A percentile compares a stretch with the other conserved stretches of the same genome.
Conservation (phyloP, 2,888 invertebrate species). For the Hemithea aestivaria region DNA sequence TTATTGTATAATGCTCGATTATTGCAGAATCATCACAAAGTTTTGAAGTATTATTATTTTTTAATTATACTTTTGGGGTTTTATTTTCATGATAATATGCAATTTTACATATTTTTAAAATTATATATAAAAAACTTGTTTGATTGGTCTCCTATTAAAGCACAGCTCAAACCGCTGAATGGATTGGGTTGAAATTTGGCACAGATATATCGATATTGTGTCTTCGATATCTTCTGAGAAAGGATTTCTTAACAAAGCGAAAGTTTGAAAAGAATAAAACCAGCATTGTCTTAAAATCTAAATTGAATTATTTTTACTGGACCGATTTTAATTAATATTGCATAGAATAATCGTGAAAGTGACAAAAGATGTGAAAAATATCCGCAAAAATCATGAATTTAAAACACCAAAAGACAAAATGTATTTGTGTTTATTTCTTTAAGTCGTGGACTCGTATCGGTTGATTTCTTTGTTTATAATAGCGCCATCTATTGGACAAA, state of each 20-base stretch:
- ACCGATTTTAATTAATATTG: too few relatives aligned
- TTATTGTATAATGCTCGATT: conserved; percentile 25
- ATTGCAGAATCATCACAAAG: conserved; percentile 30
- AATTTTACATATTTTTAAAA: not conserved
- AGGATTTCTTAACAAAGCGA: too few relatives aligned
- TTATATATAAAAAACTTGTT: not conserved
- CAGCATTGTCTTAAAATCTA: too few relatives aligned
- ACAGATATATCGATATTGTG: too few relatives aligned
- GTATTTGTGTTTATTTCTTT: conserved; percentile 1
- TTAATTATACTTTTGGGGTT: conserved; percentile 7
- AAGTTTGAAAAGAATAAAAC: too few relatives aligned
- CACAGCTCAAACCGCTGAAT: too few relatives aligned
- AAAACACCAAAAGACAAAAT: conserved; percentile 3
- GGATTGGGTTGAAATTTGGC: too few relatives aligned
- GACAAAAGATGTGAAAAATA: too few relatives aligned
- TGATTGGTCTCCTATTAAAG: not conserved
- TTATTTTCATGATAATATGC: conserved; percentile 7
- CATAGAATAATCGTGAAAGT: too few relatives aligned
- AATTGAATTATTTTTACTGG: too few relatives aligned
- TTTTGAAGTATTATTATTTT: conserved; percentile 24
- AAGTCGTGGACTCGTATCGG: conserved; percentile 8
- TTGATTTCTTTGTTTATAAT: conserved; percentile 2
- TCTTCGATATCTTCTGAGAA: too few relatives aligned
- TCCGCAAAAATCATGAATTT: conserved; percentile 8
- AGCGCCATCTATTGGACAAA: conserved; percentile 6